Percentiles rank a stretch among this genome's conserved stretches.
Conservation (phyloP, 37 sponge, comb jelly and placozoan species). For the Aplysina aerophoba region DNA sequence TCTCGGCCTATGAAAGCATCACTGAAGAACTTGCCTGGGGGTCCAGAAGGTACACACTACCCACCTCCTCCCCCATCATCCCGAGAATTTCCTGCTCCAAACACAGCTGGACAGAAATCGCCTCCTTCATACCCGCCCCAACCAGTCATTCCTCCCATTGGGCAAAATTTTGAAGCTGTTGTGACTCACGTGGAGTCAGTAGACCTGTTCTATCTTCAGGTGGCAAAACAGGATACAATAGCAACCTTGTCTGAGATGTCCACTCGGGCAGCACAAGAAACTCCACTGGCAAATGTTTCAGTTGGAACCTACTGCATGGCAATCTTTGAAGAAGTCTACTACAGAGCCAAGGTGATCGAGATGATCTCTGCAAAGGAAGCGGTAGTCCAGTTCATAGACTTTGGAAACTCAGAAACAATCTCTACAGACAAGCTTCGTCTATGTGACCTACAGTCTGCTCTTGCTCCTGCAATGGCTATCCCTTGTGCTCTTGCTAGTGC, state of each 20-base stretch:
- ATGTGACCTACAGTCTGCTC: background rate
- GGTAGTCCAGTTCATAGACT: background rate
- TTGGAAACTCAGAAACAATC: background rate
- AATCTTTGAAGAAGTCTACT: background rate
- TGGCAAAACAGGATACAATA: background rate
- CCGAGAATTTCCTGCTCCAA: no score
- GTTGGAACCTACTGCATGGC: slow-evolving; percentile 18
- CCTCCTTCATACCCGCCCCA: background rate
- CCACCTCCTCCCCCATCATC: no score
- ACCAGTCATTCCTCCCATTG: background rate
- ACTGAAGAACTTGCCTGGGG: no score
- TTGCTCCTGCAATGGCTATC: background rate
- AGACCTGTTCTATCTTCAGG: slow-evolving; percentile 33
- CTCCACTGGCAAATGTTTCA: background rate
- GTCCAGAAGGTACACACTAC: no score
- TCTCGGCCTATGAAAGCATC: no score
- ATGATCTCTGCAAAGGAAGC: background rate
- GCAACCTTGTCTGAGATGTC: background rate
- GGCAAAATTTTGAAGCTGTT: background rate
- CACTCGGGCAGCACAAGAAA: background rate
- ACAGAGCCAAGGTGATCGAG: slow-evolving; percentile 17
- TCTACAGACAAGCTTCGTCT: background rate
- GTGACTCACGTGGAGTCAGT: slow-evolving; percentile 21
- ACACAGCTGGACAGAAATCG: no score
- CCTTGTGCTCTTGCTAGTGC: background rate